Evolutionary conservation across 2,113 vertebrate genomes (phyloP).

Genomic region (Pyrgilauda ruficollis): DNA sequence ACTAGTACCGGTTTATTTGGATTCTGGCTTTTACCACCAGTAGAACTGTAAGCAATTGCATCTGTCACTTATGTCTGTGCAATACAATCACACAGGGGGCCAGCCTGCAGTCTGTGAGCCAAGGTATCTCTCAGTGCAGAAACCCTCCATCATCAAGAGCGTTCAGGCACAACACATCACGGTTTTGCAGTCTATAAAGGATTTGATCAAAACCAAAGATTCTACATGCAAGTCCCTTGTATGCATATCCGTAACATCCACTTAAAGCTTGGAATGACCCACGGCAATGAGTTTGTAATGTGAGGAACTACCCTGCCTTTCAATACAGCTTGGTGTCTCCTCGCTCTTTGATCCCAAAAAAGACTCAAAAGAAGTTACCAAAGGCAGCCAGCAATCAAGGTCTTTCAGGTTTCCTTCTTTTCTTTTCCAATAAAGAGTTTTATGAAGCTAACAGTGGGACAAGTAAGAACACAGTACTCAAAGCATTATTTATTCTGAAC

Average conservation of each 20-base stretch:
- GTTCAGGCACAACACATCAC: background rate
- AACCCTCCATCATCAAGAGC: fast-evolving
- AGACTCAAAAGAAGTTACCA: background rate
- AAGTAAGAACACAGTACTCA: background rate
- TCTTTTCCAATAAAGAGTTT: background rate
- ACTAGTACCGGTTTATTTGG: background rate
- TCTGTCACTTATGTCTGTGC: background rate
- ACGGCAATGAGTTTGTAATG: background rate
- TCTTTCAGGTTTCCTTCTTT: background rate
- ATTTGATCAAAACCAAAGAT: background rate
- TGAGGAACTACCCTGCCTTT: background rate
- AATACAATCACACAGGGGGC: fast-evolving
- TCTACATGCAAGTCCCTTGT: background rate
- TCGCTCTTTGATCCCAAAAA: background rate
- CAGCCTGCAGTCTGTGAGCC: background rate
- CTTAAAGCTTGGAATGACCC: background rate
- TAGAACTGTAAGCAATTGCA: background rate
- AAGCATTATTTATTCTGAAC: background rate
- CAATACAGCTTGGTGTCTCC: background rate
- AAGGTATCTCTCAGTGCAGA: background rate
- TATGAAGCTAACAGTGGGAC: background rate
- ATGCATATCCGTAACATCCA: background rate
- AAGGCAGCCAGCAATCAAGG: background rate
- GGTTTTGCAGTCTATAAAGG: background rate
- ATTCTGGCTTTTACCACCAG: background rate